phyloP scores from a whole-genome alignment of 2,113 vertebrate genomes.

The Hucho hucho region DNA sequence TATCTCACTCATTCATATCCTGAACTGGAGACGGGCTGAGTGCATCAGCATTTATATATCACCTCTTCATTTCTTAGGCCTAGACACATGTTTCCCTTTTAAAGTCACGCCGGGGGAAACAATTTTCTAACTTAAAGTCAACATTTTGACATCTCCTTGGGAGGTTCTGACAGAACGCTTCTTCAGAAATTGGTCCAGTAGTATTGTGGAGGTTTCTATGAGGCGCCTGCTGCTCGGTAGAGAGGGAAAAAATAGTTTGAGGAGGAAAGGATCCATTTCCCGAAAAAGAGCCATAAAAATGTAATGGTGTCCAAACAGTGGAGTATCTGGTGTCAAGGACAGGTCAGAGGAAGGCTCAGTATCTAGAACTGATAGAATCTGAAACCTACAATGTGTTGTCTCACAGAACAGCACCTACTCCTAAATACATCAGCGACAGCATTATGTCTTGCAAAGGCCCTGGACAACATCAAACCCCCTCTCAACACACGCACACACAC shows the following conservation, averaged over 20 bases:
- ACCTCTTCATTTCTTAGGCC: conserved; percentile 49
- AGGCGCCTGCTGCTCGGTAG: conserved; percentile 35
- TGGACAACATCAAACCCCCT: conserved; percentile 30
- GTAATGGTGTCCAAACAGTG: conserved; percentile 37
- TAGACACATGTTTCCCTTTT: conserved; percentile 62
- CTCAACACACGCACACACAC: conserved; percentile 3
- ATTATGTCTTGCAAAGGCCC: conserved; percentile 33
- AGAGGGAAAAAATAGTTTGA: conserved; percentile 45
- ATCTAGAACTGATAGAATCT: conserved; percentile 30
- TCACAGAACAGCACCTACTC: conserved; percentile 17
- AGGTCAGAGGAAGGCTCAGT: conserved; percentile 31
- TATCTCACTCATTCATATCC: conserved; percentile 38
- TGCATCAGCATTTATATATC: conserved; percentile 45
- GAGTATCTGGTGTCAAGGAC: conserved; percentile 32
- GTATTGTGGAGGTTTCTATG: not conserved
- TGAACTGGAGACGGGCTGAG: conserved; percentile 27
- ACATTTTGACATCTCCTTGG: conserved; percentile 56
- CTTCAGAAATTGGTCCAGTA: conserved; percentile 8
- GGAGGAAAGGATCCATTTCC: conserved; percentile 1
- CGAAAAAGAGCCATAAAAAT: conserved; percentile 31
- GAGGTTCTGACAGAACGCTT: conserved; percentile 14
- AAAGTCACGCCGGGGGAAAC: conserved; percentile 43
- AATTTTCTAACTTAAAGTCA: conserved; percentile 64
- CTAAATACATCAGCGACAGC: conserved; percentile 44
- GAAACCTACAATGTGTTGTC: conserved; percentile 39